A percentile compares a stretch with the other conserved stretches of the same genome.
Evolutionary conservation across 2,113 vertebrate genomes (phyloP).

Genomic region (Tretioscincus oriximinensis): DNA sequence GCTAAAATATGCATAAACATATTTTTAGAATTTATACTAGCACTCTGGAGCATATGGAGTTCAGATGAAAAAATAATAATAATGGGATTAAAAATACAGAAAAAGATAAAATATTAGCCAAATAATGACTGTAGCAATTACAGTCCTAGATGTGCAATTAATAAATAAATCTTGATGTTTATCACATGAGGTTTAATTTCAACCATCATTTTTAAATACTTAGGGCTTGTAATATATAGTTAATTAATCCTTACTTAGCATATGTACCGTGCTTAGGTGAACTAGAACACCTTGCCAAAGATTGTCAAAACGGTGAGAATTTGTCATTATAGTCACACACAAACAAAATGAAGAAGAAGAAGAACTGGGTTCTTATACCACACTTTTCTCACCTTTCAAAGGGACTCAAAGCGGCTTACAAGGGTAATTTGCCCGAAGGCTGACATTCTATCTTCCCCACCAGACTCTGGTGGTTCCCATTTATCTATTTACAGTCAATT

Average conservation of each 20-base stretch:
- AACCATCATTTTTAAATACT: neutral
- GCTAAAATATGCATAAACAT: neutral
- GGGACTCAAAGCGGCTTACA: too few species aligned
- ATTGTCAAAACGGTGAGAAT: too few species aligned
- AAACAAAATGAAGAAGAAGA: too few species aligned
- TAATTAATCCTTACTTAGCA: neutral
- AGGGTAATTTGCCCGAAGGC: too few species aligned
- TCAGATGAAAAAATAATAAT: neutral
- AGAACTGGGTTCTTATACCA: too few species aligned
- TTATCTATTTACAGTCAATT: too few species aligned
- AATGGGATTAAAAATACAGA: neutral
- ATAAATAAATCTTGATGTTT: neutral
- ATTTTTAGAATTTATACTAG: neutral
- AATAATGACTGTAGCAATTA: neutral
- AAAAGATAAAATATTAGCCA: neutral
- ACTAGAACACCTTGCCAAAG: too few species aligned
- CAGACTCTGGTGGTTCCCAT: too few species aligned
- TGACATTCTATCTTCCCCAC: too few species aligned
- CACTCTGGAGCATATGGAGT: neutral
- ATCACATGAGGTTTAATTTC: neutral
- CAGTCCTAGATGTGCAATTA: neutral
- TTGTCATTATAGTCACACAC: too few species aligned
- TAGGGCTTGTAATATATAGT: neutral
- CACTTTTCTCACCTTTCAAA: too few species aligned
- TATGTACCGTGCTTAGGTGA: too few species aligned